A percentile compares a stretch with the other conserved stretches of the same genome.
Evolutionary conservation across 2,797 vertebrate genomes (phyloP).

Genomic region (Eulemur rubriventer): DNA sequence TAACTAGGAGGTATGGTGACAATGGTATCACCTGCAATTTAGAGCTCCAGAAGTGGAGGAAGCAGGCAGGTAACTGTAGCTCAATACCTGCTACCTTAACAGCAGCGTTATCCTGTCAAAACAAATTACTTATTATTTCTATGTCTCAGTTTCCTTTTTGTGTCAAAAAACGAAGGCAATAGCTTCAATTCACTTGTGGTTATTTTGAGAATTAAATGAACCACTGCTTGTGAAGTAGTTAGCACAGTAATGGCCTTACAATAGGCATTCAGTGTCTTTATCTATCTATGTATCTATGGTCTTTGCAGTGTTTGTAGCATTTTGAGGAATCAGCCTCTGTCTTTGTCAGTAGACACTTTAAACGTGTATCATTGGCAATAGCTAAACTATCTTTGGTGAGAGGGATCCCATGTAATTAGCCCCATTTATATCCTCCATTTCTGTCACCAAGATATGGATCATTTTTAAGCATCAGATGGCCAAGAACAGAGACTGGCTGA

Average conservation of each 20-base stretch:
- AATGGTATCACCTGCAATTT: neutral
- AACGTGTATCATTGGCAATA: no score
- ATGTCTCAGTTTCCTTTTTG: neutral
- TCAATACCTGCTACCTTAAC: neutral
- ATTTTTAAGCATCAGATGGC: neutral
- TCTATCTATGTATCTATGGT: neutral
- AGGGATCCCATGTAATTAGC: neutral
- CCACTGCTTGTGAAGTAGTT: neutral
- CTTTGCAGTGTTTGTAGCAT: neutral
- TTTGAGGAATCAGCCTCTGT: neutral
- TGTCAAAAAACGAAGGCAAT: neutral
- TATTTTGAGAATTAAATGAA: neutral
- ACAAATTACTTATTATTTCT: neutral
- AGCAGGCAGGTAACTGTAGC: neutral
- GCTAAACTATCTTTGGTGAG: neutral
- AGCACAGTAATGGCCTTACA: neutral
- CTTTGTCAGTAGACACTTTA: neutral
- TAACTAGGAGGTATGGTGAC: neutral
- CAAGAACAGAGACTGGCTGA: neutral
- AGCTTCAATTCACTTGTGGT: neutral
- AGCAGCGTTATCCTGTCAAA: no score
- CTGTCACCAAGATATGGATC: neutral
- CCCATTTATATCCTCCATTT: neutral
- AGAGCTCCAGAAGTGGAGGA: neutral
- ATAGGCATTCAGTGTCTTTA: neutral